phyloP scores from a whole-genome alignment of 2,113 vertebrate genomes.

The Alces alces region DNA sequence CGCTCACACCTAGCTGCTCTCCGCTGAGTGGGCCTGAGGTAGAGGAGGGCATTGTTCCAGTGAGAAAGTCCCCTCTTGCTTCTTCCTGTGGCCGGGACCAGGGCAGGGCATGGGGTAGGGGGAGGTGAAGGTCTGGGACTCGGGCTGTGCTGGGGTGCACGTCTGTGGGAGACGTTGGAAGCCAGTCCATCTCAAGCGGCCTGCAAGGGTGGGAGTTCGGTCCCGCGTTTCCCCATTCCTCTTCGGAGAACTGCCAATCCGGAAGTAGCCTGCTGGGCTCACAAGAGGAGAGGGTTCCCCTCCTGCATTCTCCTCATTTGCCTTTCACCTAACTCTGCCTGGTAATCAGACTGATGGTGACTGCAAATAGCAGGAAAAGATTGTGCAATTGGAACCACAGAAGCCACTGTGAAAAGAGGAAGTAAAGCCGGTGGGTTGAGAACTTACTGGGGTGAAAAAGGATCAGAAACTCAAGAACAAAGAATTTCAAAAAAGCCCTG shows the following conservation, averaged over 20 bases:
- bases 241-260: rapidly evolving
- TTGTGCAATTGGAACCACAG: neutral
- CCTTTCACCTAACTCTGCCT: neutral
- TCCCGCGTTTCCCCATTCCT: neutral
- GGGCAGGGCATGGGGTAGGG: neutral
- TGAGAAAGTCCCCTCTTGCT: neutral
- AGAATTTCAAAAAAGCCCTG: neutral
- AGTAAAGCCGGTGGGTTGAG: neutral
- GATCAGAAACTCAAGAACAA: neutral
- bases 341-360: neutral
- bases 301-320: neutral
- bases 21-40: neutral
- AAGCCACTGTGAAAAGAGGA: neutral
- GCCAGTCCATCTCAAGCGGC: neutral
- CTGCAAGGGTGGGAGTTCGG: neutral
- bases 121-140: neutral
- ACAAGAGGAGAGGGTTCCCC: neutral
- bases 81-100: neutral
- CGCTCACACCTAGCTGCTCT: neutral
- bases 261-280: neutral
- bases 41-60: rapidly evolving
- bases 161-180: neutral
- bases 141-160: rapidly evolving
- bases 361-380: neutral
- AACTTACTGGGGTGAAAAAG: neutral